phyloP scores from a whole-genome alignment of 1,140 invertebrate species.

The Leptopilina clavipes region DNA sequence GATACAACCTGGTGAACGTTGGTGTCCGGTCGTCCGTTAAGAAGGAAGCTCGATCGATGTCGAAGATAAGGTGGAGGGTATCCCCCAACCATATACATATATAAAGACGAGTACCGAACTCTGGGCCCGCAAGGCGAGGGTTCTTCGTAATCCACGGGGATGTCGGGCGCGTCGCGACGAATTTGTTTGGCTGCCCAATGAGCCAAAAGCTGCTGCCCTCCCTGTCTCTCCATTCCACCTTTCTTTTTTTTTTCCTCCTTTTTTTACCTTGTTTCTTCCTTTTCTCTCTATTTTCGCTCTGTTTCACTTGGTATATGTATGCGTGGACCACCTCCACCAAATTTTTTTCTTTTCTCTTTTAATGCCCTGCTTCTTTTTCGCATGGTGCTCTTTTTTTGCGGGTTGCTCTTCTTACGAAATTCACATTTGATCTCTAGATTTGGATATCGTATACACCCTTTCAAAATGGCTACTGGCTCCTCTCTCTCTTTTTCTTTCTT shows the following conservation, averaged over 20 bases:
- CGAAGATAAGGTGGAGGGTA: slow-evolving; percentile 63
- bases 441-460: background rate
- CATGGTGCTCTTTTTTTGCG: background rate
- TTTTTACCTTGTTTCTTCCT: slow-evolving; percentile 41
- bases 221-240: slow-evolving; percentile 42
- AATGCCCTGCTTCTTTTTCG: background rate
- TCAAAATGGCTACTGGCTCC: slow-evolving; percentile 29
- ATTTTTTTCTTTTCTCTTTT: background rate
- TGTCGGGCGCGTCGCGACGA: slow-evolving; percentile 62
- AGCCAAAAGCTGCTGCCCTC: slow-evolving; percentile 63
- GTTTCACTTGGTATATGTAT: slow-evolving; percentile 35
- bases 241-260: slow-evolving; percentile 46
- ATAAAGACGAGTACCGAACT: slow-evolving; percentile 48
- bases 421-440: slow-evolving; percentile 29
- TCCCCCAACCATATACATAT: slow-evolving; percentile 43
- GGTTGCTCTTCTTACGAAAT: slow-evolving; percentile 25
- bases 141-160: slow-evolving; percentile 60
- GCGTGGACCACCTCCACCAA: background rate
- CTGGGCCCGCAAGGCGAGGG: slow-evolving; percentile 47
- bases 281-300: slow-evolving; percentile 49
- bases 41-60: slow-evolving; percentile 67
- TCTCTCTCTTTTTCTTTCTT: background rate
- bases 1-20: slow-evolving; percentile 45
- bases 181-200: slow-evolving; percentile 66
- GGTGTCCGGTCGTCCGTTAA: slow-evolving; percentile 65